Evolutionary conservation across 2,888 invertebrate genomes (phyloP), one percentile per base, ranked within the genome.

Genomic region (Proisotoma minuta): DNA sequence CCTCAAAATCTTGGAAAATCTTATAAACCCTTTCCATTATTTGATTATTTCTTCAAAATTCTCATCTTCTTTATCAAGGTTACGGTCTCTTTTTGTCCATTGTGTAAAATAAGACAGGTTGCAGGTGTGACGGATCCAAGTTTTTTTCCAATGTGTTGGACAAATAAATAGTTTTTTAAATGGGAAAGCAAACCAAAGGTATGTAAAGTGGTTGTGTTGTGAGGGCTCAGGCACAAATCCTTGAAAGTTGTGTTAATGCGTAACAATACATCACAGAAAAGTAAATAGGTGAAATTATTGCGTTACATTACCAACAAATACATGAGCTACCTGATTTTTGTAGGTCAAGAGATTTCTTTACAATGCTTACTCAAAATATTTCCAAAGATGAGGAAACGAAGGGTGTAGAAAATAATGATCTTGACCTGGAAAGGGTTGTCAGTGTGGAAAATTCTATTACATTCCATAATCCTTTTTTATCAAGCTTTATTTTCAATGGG

Each of bases 341-440:
- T 54, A 39, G 53, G 53, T 54, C 53, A 54, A 54, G 53, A 54
- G 53, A 54, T 52, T 28, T 29, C 18, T 23, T 54, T 54, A 12
- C 18, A 10, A 10, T 22, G 22, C 5, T 5, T 5, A 50, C 5
- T 18, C 23, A 27, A 39, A 39, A 23, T 54, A 54, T 54, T 54
- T 54, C 53, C 53, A 5, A 54, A 54, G 29, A 22, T 39, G 53
- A 54, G 53, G 53, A 54, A 54, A 54, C 53, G 34, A 34, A 24
- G 53, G 53, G 23, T 10, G 15, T 15, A 54, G 20, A 23, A 3
- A 22, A 54, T 24, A 29, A 54, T 54, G 53, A 29, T 54, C 53
- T 34, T 54, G 53, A 54, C 53, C 53, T 54, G 53, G 39, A 54
- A 54, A 54, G 53, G 53, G 53, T 54, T 54, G 22, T 28, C 12